Evolutionary conservation across 2,113 vertebrate genomes (phyloP), one percentile per base, ranked within the genome.

Genomic region (Prunella fulvescens): DNA sequence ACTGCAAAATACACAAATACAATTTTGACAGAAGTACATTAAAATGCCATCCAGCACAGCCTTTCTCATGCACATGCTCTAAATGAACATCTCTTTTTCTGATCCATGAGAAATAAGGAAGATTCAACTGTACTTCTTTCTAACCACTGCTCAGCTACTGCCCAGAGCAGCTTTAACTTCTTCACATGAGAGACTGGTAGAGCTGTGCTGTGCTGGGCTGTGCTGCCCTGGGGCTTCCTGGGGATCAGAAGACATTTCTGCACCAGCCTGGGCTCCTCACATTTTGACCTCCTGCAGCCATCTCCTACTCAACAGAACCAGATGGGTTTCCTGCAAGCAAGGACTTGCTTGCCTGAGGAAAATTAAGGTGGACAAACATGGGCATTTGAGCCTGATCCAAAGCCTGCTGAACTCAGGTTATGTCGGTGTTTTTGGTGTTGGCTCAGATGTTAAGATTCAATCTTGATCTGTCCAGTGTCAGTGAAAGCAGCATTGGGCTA

Each of bases 391-490:
- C n/a, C 40, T 81, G 12, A 72, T 23, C 11, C 17, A 84, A 93
- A 87, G 28, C 12, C 47, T 60, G 48, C 7, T 70, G 40, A 71
- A 78, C 17, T 86, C 33, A 81, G 39, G 13, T 18, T 48, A 47
- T 19, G 3, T 90, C 29, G 9, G 4, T n/a, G 10, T 6, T 47
- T 76, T 72, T 81, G 14, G 5, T 3, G 3, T 84, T 86, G 37
- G 7, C 22, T 69, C 26, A 51, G 25, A 17, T 62, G 28, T 45
- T 40, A 35, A 0, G 4, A 25, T 56, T 51, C 0, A 0, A 4
- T 62, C 44, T 83, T 83, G 33, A 56, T 67, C n/a, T 74, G 56
- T 40, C 11, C 25, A 17, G 20, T 44, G 53, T 39, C 28, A 57
- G 10, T 45, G n/a, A 57, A 35, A 87, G 15, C 14, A 73, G 15